Evolutionary conservation across 2,888 invertebrate genomes (phyloP), one percentile per base, ranked within the genome.

Genomic region (Trisateles emortualis): DNA sequence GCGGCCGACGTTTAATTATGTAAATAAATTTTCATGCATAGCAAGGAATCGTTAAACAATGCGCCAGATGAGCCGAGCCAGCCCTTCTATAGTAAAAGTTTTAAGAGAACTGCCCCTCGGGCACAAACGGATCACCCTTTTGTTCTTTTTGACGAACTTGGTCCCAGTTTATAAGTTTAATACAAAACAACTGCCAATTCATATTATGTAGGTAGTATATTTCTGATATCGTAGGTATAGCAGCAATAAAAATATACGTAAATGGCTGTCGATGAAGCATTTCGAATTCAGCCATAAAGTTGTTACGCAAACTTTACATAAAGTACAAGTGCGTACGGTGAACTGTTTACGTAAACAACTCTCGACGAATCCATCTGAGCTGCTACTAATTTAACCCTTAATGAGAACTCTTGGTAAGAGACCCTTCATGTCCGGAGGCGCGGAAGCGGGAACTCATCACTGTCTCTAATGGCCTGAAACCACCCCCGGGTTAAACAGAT

Each of bases 21-120:
- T 87, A 89, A 92, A 92, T 90, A 90, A 84, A 88, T 87, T 88
- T 70, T 87, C 87, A 87, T 90, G 86, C 88, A 86, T 87, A 86
- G 81, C 81, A 83, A 88, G 84, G 83, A 86, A 84, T 82, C 80
- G 76, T 84, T 83, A 86, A 90, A 90, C 88, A 91, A 90, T 84
- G 83, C 83, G 82, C 81, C 88, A 87, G 88, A 87, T 89, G 88
- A 84, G 55, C 68, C 69, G 54, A 72, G 64, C 73, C 70, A 74
- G 81, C 84, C 84, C 83, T 83, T 84, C 76, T 74, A 80, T 79
- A 81, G 76, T 67, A 76, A 85, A 88, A 89, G 81, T 88, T 90
- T 84, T 78, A 79, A 84, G 84, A 87, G 83, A 80, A 78, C 71
- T 79, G 83, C 83, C 88, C 85, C 76, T 54, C 59, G 81, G 87